These are phyloP conservation scores for Saturnia pavonia DNA, from an alignment of 2,888 invertebrate species.

Conservation along the genomic window DNA sequence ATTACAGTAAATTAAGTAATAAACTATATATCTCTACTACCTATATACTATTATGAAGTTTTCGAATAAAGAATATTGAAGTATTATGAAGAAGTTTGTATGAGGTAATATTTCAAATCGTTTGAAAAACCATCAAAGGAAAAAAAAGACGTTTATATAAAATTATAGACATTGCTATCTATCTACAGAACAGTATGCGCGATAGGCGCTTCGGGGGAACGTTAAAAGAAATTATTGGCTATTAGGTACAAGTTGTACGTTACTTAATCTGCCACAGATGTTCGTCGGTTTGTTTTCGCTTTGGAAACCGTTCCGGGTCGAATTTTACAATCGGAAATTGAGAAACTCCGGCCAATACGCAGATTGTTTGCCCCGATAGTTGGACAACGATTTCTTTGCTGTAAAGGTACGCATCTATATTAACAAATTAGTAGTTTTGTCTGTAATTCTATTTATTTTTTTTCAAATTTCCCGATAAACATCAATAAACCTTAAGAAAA, in stretches of 20 bases:
- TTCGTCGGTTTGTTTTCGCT: slow-evolving; percentile 18
- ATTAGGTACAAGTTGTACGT: slow-evolving; percentile 20
- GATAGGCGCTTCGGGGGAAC: slow-evolving; percentile 15
- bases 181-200: slow-evolving; percentile 2
- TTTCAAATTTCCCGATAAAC: too few relatives aligned
- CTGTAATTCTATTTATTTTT: too few relatives aligned
- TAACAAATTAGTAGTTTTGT: too few relatives aligned
- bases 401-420: too few relatives aligned
- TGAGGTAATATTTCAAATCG: too few relatives aligned
- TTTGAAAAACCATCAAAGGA: background rate
- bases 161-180: slow-evolving; percentile 4
- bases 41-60: too few relatives aligned
- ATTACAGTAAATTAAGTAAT: too few relatives aligned
- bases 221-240: slow-evolving; percentile 26
- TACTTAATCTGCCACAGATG: slow-evolving; percentile 19
- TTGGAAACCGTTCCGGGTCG: slow-evolving; percentile 6
- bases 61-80: too few relatives aligned
- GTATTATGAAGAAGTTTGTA: too few relatives aligned
- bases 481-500: too few relatives aligned
- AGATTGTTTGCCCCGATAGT: background rate
- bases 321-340: slow-evolving; percentile 4
- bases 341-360: background rate
- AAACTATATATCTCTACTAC: too few relatives aligned
- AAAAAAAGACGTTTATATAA: background rate
- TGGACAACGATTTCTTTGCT: background rate